phyloP scores from a whole-genome alignment of 1,140 invertebrate genomes.

The Druon quercuslanigerum region DNA sequence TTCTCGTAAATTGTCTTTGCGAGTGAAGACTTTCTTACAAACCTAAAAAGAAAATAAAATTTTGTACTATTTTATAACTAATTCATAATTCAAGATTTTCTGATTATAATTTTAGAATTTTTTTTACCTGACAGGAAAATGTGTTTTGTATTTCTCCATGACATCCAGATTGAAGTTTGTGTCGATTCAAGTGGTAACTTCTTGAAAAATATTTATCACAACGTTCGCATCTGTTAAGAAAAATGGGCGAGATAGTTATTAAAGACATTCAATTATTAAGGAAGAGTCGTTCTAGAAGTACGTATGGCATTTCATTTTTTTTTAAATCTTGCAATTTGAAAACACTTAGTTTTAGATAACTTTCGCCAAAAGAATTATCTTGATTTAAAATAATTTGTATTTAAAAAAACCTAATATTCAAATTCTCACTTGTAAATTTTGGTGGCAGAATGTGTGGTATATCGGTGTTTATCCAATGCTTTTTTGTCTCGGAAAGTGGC shows the following conservation, averaged over 20 bases:
- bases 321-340: no score
- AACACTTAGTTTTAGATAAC: no score
- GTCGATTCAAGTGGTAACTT: slow-evolving; percentile 85
- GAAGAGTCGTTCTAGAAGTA: no score
- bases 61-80: slow-evolving; percentile 35
- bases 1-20: slow-evolving; percentile 86
- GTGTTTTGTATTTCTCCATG: slow-evolving; percentile 78
- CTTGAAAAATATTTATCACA: slow-evolving; percentile 83
- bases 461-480: slow-evolving; percentile 75
- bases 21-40: slow-evolving; percentile 83
- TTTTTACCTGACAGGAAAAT: slow-evolving; percentile 79
- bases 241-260: slow-evolving; percentile 21
- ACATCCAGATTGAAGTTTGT: slow-evolving; percentile 84
- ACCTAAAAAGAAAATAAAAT: slow-evolving; percentile 74
- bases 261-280: no score
- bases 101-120: slow-evolving; percentile 36
- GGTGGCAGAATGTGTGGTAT: slow-evolving; percentile 67
- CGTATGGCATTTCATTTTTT: no score
- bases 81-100: slow-evolving; percentile 54
- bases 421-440: slow-evolving; percentile 64
- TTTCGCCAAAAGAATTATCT: no score
- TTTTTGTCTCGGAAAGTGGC: slow-evolving; percentile 75
- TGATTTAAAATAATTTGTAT: no score
- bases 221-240: slow-evolving; percentile 76
- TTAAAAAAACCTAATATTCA: slow-evolving; percentile 43